These are phyloP conservation scores for Argynnis bischoffii DNA, from an alignment of 2,888 invertebrate genomes.

Conservation along the genomic window DNA sequence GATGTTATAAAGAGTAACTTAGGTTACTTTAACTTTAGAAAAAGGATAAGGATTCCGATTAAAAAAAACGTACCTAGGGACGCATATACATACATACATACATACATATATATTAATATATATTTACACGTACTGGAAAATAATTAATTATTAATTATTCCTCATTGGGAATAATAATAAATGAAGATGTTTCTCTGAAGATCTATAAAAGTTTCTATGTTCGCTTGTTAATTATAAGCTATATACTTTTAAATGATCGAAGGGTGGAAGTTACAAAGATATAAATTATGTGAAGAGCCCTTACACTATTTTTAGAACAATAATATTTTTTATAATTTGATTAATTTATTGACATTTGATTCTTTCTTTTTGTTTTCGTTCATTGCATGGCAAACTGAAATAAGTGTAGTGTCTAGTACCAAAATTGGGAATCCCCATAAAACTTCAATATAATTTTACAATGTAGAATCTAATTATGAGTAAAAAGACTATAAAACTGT, in stretches of 20 bases:
- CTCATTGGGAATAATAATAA: conserved; percentile 19
- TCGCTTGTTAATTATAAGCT: conserved; percentile 61
- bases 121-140: not conserved
- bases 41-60: too few species aligned
- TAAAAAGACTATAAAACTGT: conserved; percentile 20
- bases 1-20: too few species aligned
- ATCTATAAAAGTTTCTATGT: conserved; percentile 56
- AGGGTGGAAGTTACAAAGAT: conserved; percentile 43
- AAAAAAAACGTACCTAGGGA: too few species aligned
- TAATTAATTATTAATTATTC: not conserved
- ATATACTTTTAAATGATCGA: conserved; percentile 61
- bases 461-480: conserved; percentile 13
- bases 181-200: conserved; percentile 42
- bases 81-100: too few species aligned
- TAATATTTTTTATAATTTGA: not conserved
- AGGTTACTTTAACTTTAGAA: too few species aligned
- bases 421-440: too few species aligned
- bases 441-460: not conserved
- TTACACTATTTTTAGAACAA: not conserved
- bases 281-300: conserved; percentile 41
- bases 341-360: not conserved
- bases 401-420: too few species aligned
- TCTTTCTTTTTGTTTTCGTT: not conserved
- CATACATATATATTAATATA: not conserved
- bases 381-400: too few species aligned